phyloP scores from a whole-genome alignment of 2,888 invertebrate species.

The Rosalia funebris region DNA sequence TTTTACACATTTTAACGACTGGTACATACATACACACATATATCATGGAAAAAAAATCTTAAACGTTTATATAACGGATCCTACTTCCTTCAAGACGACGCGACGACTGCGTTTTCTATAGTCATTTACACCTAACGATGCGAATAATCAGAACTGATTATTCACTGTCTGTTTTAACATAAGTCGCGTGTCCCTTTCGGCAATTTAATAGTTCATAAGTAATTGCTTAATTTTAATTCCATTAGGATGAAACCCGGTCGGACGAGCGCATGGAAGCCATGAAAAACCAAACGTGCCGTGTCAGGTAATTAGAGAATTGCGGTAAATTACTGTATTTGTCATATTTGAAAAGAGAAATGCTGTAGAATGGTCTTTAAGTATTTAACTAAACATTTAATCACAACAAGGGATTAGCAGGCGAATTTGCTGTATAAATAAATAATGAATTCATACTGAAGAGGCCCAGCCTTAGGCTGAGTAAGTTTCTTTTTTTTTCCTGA shows the following conservation, averaged over 20 bases:
- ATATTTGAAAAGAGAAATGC: no score
- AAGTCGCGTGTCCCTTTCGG: slow-evolving; percentile 8
- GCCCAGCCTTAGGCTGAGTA: no score
- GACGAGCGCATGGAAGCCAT: no score
- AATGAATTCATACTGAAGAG: no score
- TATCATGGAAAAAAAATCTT: not conserved
- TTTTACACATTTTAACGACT: not conserved
- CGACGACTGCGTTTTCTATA: not conserved
- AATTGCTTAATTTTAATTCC: not conserved
- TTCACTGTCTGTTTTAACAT: not conserved
- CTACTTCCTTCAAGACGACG: not conserved
- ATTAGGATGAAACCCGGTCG: not conserved
- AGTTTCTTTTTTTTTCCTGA: no score
- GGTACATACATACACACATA: not conserved
- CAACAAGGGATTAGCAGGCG: no score
- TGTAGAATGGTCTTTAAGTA: no score
- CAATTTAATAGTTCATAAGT: slow-evolving; percentile 9
- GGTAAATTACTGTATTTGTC: no score
- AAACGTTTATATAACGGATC: not conserved
- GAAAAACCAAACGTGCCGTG: no score
- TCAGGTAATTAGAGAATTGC: no score
- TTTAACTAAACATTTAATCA: no score
- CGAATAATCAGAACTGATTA: not conserved
- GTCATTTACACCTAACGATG: not conserved
- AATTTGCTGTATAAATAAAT: no score